Evolutionary conservation across 1,140 invertebrate genomes (phyloP).

Genomic region (Sarcophaga bullata): DNA sequence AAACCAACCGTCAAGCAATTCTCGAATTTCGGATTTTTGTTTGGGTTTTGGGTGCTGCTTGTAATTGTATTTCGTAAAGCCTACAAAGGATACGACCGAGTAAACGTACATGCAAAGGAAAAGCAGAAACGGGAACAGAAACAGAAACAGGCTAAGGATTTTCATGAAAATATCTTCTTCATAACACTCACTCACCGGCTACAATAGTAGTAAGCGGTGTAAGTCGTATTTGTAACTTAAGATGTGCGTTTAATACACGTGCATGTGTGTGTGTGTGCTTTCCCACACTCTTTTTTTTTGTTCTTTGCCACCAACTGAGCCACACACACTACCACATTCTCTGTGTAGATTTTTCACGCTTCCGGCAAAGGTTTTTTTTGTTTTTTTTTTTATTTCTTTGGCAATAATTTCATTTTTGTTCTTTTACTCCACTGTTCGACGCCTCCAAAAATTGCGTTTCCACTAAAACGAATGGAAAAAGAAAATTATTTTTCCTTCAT

Average conservation of each 20-base stretch:
- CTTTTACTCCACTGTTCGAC: neutral
- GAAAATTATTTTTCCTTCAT: no score
- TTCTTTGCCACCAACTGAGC: constrained; percentile 30
- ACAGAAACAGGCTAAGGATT: neutral
- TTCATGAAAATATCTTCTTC: neutral
- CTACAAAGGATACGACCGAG: neutral
- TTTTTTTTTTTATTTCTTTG: neutral
- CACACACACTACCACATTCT: constrained; percentile 37
- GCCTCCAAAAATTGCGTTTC: no score
- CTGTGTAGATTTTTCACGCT: constrained; percentile 46
- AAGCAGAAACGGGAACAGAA: no score
- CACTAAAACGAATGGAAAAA: no score
- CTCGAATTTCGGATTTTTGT: neutral
- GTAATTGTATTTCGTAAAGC: constrained; percentile 8
- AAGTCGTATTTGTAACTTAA: neutral
- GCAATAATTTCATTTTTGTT: constrained; percentile 26
- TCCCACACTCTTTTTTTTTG: no score
- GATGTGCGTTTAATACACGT: neutral
- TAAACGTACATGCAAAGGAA: neutral
- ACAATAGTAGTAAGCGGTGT: neutral
- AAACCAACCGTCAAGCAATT: no score
- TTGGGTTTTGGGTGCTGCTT: neutral
- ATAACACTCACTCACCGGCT: neutral
- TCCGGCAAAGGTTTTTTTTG: constrained; percentile 41
- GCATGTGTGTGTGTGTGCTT: constrained; percentile 22